Conservation (phyloP, 2,888 invertebrate genomes). For the Metellina segmentata region DNA sequence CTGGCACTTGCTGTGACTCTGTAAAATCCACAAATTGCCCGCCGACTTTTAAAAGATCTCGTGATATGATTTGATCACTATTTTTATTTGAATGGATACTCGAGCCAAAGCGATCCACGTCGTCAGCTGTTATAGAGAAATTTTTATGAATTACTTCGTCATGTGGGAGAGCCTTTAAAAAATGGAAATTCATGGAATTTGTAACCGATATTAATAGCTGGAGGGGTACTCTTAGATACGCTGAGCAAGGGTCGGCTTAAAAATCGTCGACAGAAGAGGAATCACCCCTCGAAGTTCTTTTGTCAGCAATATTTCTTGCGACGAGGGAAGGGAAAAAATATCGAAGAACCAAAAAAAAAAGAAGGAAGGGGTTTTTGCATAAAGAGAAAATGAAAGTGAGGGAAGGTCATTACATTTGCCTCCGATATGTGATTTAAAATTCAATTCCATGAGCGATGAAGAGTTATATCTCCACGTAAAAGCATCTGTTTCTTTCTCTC, state of each 20-base stretch:
- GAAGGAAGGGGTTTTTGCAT: constrained; percentile 45
- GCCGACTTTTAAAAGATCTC: neutral
- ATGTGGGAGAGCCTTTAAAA: constrained; percentile 1
- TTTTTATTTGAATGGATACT: constrained; percentile 15
- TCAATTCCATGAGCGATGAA: constrained; percentile 53
- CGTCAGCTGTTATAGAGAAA: constrained; percentile 45
- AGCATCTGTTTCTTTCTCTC: constrained; percentile 35
- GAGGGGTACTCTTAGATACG: constrained; percentile 17
- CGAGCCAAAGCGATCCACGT: constrained; percentile 12
- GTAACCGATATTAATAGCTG: constrained; percentile 50
- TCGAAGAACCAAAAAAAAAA: neutral
- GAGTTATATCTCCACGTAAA: constrained; percentile 48
- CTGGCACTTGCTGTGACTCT: neutral
- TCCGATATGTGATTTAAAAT: constrained; percentile 68
- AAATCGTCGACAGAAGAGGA: constrained; percentile 66
- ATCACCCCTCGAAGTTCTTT: constrained; percentile 53
- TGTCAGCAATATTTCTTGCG: constrained; percentile 63
- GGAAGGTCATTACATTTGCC: constrained; percentile 54
- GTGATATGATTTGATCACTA: constrained; percentile 22
- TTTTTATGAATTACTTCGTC: constrained; percentile 25
- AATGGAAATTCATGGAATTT: constrained; percentile 44
- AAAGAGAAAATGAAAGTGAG: constrained; percentile 28
- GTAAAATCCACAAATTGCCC: constrained; percentile 1
- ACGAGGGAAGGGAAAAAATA: neutral
- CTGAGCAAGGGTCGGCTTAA: constrained; percentile 50